Conservation (phyloP, 2,113 vertebrate genomes). For the Climacteris rufus region DNA sequence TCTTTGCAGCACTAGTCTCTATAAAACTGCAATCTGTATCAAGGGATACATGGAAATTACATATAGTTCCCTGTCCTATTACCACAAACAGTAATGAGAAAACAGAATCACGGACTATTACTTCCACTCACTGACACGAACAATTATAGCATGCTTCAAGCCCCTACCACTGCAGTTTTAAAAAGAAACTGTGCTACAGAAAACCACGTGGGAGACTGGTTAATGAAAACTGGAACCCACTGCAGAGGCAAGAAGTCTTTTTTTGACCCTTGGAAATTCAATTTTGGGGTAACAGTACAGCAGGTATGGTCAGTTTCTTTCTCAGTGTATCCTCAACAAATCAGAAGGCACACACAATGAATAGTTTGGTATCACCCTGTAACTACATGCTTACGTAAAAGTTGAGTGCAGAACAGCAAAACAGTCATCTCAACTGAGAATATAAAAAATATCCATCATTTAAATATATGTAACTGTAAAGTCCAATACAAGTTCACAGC, state of each 20-base stretch:
- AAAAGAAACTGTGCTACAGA: background rate
- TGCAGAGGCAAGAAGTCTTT: background rate
- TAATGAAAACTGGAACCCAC: background rate
- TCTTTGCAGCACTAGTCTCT: background rate
- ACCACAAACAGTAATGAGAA: conserved; percentile 46
- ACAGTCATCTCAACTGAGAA: background rate
- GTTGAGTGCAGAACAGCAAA: background rate
- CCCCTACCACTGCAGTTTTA: background rate
- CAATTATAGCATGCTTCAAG: background rate
- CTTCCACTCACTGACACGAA: background rate
- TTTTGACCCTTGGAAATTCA: background rate
- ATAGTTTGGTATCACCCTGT: background rate
- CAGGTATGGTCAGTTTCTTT: background rate
- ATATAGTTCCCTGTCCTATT: conserved; percentile 6
- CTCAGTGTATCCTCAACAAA: background rate
- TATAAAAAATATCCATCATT: background rate
- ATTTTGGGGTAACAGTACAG: background rate
- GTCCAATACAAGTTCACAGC: background rate
- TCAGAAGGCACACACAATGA: background rate
- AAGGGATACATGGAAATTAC: conserved; percentile 46
- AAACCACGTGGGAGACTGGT: background rate
- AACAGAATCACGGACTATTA: conserved; percentile 1
- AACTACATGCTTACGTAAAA: background rate
- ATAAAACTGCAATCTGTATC: conserved; percentile 5
- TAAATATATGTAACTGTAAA: background rate